Percentiles rank a stretch among this genome's conserved stretches.
Conservation (phyloP, 2,888 invertebrate genomes). For the Euproctis similis region DNA sequence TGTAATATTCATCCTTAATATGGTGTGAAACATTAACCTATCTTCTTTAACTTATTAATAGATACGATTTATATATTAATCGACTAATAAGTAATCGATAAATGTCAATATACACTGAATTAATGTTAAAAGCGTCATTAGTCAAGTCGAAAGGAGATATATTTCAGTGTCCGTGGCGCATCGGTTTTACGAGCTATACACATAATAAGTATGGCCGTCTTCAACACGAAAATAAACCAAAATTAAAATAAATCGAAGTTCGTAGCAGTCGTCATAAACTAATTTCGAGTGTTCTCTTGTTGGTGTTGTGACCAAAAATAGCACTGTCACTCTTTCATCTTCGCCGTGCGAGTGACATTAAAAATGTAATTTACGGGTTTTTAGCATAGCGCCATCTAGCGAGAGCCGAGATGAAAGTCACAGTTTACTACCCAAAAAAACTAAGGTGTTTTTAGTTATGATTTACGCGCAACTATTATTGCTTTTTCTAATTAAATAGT, state of each 20-base stretch:
- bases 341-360: conserved; percentile 63
- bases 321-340: conserved; percentile 73
- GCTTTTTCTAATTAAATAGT: conserved; percentile 50
- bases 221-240: conserved; percentile 71
- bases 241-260: conserved; percentile 76
- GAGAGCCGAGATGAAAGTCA: conserved; percentile 52
- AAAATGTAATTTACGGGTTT: conserved; percentile 61
- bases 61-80: no score
- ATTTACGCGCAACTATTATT: conserved; percentile 53
- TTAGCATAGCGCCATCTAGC: conserved; percentile 64
- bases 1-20: no score
- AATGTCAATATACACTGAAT: conserved; percentile 49
- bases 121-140: conserved; percentile 43
- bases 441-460: conserved; percentile 62
- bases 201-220: conserved; percentile 57
- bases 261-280: conserved; percentile 75
- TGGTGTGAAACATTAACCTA: no score
- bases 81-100: no score
- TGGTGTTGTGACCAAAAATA: conserved; percentile 70
- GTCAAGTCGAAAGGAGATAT: conserved; percentile 40
- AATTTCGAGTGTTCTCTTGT: conserved; percentile 75
- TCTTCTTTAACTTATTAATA: no score
- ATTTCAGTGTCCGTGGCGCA: conserved; percentile 39
- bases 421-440: conserved; percentile 49
- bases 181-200: no score